Base-by-base conservation (phyloP, 2,797 vertebrate species). In the Coregonus ussuriensis region DNA sequence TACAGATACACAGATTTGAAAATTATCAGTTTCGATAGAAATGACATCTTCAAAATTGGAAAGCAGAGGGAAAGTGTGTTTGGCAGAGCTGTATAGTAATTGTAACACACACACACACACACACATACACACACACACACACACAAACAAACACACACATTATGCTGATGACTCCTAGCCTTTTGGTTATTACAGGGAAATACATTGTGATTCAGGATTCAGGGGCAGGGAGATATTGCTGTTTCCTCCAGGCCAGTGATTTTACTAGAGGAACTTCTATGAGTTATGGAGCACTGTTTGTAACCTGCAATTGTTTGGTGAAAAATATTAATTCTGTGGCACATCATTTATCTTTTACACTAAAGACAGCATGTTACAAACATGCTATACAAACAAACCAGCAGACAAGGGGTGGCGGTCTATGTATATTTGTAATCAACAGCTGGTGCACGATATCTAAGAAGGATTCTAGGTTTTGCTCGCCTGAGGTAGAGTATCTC, bases 1-100 rank as follows among this genome's bases (percentile, higher is more conserved):
- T 3, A 77, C 33, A 81, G 66, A 77, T 53, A 29, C 3, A 4
- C 47, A 16, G 14, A 79, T 80, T 79, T 71, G 6, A 37, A 81
- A 75, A 76, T 54, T 13, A 76, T 54, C n/a, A 54, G 31, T 71
- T 76, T 77, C 63, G 75, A 81, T 35, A 76, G 74, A 76, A 77
- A 82, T 74, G 33, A 65, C 56, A 82, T 80, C 75, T 79, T 75
- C 29, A 65, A 78, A 86, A 77, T 74, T 16, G 67, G 53, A 72
- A n/a, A 53, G 52, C 29, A 52, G 67, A 56, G 14, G 11, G 21
- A 65, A 37, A 74, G 54, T 37, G 59, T 71, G 25, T 76, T 79
- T 51, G 56, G n/a, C 67, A 53, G 31, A 9, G 7, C 71, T 65
- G n/a, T 66, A 65, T 72, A 59, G 37, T 81, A 74, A 15, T 4